Evolutionary conservation across 2,888 invertebrate genomes (phyloP).

Genomic region (Phorcus lineatus): DNA sequence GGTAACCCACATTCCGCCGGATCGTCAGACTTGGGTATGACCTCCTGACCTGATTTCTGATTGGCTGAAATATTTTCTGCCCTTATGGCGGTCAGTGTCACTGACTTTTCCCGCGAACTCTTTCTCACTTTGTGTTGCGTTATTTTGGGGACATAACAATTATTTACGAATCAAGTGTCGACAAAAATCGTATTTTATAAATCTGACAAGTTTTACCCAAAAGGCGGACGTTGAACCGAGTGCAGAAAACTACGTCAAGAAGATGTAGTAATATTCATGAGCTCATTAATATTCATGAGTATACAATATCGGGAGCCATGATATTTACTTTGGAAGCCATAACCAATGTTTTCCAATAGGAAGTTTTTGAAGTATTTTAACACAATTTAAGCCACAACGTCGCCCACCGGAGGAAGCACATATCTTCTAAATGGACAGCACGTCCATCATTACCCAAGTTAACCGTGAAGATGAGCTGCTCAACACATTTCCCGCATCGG

Average conservation of each 20-base stretch:
- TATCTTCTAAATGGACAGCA: constrained; percentile 85
- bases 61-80: constrained; percentile 16
- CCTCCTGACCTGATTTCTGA: constrained; percentile 26
- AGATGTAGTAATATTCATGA: constrained; percentile 34
- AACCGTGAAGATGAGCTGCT: constrained; percentile 97
- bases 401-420: constrained; percentile 48
- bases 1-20: constrained; percentile 19
- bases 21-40: constrained; percentile 17
- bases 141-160: too few relatives aligned
- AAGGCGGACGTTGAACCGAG: too few relatives aligned
- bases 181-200: too few relatives aligned
- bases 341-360: constrained; percentile 39
- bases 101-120: constrained; percentile 12
- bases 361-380: constrained; percentile 38
- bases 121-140: too few relatives aligned
- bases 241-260: not conserved
- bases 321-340: constrained; percentile 54
- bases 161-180: too few relatives aligned
- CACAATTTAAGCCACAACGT: constrained; percentile 45
- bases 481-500: constrained; percentile 89
- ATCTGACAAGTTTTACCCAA: too few relatives aligned
- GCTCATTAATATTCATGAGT: constrained; percentile 66
- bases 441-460: constrained; percentile 99
- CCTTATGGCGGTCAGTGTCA: constrained; percentile 19
- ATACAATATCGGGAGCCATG: constrained; percentile 47